Base-by-base conservation (phyloP, 2,888 invertebrate genomes). In the Elegia similella region DNA sequence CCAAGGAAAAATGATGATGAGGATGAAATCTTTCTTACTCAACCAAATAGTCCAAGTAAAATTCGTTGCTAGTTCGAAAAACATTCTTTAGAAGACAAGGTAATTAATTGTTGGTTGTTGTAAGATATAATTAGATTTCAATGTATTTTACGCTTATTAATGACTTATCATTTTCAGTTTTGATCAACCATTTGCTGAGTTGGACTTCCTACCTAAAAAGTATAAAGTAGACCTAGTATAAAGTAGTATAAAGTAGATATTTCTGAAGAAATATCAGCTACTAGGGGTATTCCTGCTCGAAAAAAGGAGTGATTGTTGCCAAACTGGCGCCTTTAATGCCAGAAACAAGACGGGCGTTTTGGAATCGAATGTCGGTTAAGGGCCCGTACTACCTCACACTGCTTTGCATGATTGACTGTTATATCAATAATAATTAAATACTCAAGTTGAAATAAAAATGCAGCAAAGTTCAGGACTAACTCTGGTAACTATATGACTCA, bases 31-130 rank as follows among this genome's bases (percentile, higher is more conserved):
- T 55, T 58, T 55, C 29, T 55, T 55, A 38, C 55, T 58, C 34
- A 58, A 58, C 23, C 52, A 55, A 58, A 52, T 58, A 13, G 59
- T 59, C 23, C 53, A 59, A 56, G 59, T 56, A 42, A 59, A 59
- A 56, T 59, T 56, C 23, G 44, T 44, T 17, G 10, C 16, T 16
- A 16, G 56, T 47, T 56, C 42, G 8, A 53, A 56, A 44, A 58
- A 52, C 15, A 34, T 55, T 55, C 46, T 52, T 42, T 55, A 52
- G 32, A 59, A 56, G 46, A 59, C 52, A 29, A 47, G 55, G 56
- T 43, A 6, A 16, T 43, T 59, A 52, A 15, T 50, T 48, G 6
- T 52, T 44, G 13, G 34, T 32, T 44, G 52, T 52, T 8, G 0
- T 7, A 44, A 17, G 7, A 44, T 44, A 16, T 17, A 44, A 44